Conservation (phyloP, 2,888 invertebrate species). For the Lasioglossum zephyrum region DNA sequence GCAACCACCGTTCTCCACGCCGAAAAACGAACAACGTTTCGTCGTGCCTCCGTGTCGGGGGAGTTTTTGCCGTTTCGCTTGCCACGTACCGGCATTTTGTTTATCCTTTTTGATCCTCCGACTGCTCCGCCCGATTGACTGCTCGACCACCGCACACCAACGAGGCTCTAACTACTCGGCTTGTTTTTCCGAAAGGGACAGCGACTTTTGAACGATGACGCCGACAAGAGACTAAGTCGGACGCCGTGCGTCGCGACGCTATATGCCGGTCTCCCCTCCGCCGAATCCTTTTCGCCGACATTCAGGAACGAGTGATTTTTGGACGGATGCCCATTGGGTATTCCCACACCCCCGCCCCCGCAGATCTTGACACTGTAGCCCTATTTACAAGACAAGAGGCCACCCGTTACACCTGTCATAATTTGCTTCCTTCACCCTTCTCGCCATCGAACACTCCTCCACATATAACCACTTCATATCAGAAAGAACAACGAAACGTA, state of each 20-base stretch:
- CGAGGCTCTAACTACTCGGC: background rate
- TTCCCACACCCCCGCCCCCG: slow-evolving; percentile 81
- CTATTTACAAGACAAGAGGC: slow-evolving; percentile 56
- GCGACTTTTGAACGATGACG: slow-evolving; percentile 78
- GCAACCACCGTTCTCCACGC: background rate
- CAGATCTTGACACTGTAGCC: slow-evolving; percentile 73
- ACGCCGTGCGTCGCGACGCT: slow-evolving; percentile 85
- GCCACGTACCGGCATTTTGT: slow-evolving; percentile 81
- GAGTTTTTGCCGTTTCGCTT: background rate
- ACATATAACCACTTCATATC: background rate
- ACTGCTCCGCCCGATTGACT: slow-evolving; percentile 45
- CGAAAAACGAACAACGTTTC: background rate
- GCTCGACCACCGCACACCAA: slow-evolving; percentile 51
- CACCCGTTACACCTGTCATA: slow-evolving; percentile 27
- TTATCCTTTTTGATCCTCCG: slow-evolving; percentile 22
- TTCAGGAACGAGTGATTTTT: slow-evolving; percentile 74
- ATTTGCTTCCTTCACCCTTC: background rate
- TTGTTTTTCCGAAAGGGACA: slow-evolving; percentile 41
- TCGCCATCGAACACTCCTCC: background rate
- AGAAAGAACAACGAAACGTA: background rate
- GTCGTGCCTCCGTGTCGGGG: background rate
- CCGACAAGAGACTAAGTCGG: slow-evolving; percentile 81
- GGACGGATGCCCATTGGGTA: slow-evolving; percentile 79
- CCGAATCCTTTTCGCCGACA: slow-evolving; percentile 65
- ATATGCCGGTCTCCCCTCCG: slow-evolving; percentile 85